These are phyloP conservation scores for Lissocephala sabroskyi DNA, from an alignment of 2,888 invertebrate species.

Conservation along the genomic window DNA sequence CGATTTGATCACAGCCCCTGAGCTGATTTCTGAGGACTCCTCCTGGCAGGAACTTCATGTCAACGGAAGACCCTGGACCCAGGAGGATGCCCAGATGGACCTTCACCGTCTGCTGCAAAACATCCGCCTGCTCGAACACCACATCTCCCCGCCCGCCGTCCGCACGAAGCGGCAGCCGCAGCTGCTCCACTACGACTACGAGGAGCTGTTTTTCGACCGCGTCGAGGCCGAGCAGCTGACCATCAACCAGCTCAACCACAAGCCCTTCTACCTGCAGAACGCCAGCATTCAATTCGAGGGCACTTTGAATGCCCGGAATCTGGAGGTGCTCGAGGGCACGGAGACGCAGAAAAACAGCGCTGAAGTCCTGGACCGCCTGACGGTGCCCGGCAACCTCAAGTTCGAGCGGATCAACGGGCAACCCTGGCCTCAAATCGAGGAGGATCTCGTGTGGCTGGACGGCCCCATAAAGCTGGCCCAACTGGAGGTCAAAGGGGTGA, in stretches of 20 bases:
- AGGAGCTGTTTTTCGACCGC: conserved; percentile 50
- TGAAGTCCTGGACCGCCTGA: conserved; percentile 23
- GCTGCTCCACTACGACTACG: conserved; percentile 35
- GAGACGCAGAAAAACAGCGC: neutral
- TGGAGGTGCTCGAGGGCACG: conserved; percentile 37
- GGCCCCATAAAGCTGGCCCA: conserved; percentile 67
- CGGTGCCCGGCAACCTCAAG: conserved; percentile 52
- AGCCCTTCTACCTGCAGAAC: conserved; percentile 54
- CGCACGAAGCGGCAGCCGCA: conserved; percentile 38
- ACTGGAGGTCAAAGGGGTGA: conserved; percentile 74
- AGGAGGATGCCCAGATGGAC: conserved; percentile 47
- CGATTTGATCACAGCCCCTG: conserved; percentile 36
- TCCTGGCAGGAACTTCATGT: conserved; percentile 47
- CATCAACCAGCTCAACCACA: conserved; percentile 64
- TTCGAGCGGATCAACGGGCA: conserved; percentile 73
- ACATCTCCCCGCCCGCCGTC: conserved; percentile 18
- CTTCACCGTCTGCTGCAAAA: conserved; percentile 46
- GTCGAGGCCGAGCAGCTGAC: conserved; percentile 55
- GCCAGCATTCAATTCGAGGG: conserved; percentile 54
- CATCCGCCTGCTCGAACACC: conserved; percentile 43
- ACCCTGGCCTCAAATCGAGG: conserved; percentile 72
- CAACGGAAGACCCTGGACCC: conserved; percentile 58
- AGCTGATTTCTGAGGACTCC: conserved; percentile 48
- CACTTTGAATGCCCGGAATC: conserved; percentile 42
- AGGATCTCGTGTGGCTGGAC: conserved; percentile 73